Evolutionary conservation across 2,113 vertebrate species (phyloP).

Genomic region (Gopherus evgoodei): DNA sequence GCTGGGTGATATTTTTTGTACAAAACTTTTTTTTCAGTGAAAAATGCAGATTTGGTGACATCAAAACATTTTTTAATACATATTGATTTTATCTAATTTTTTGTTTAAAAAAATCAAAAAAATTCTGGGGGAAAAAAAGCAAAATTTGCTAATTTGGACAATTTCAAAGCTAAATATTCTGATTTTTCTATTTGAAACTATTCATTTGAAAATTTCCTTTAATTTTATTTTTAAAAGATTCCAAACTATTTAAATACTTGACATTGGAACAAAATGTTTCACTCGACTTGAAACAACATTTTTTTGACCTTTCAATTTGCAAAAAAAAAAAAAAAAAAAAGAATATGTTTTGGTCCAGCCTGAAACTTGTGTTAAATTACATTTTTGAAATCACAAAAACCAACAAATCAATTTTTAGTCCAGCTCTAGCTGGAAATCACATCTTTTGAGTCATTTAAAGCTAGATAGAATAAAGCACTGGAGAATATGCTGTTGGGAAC

Average conservation of each 20-base stretch:
- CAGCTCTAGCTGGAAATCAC: neutral
- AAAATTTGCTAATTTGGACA: neutral
- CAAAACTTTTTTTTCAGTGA: neutral
- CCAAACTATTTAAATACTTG: neutral
- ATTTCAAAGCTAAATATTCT: neutral
- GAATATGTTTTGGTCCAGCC: neutral
- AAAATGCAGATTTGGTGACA: neutral
- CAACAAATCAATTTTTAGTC: neutral
- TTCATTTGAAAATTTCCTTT: neutral
- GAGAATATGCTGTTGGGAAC: neutral
- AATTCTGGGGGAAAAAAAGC: neutral
- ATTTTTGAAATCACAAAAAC: neutral
- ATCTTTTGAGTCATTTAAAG: slow-evolving; percentile 17
- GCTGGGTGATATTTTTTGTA: neutral
- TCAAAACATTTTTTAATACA: neutral
- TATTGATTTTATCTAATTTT: neutral
- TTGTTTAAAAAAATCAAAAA: neutral
- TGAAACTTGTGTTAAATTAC: neutral
- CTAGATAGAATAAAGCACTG: neutral
- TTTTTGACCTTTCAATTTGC: neutral
- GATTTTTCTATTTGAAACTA: neutral
- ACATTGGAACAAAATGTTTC: neutral
- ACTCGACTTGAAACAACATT: neutral
- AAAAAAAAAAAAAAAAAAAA: neutral
- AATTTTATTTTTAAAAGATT: neutral